Base-by-base conservation (phyloP, 2,888 invertebrate genomes). In the Campopleginae sp. region DNA sequence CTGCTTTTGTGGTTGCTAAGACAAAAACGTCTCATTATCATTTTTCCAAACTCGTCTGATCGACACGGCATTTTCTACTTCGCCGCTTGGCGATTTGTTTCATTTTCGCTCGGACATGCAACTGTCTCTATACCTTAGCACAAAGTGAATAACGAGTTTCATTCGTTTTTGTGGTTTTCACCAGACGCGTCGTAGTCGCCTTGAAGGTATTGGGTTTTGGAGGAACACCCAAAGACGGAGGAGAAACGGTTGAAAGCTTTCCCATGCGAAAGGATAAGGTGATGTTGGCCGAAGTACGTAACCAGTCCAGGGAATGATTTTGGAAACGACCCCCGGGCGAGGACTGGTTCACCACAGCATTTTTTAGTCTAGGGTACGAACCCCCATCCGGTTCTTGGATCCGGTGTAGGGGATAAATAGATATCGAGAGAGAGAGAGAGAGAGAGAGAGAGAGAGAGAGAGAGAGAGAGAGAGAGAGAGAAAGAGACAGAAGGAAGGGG, bases 281-380 rank as follows among this genome's bases (percentile, higher is more conserved):
- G 70, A 79, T 82, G 79, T 63, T 80, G 82, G 70, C 80, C 65
- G 68, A 88, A 88, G 89, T 90, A 23, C 90, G 90, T 90, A 89
- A 92, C 87, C 80, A 80, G 88, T 88, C 88, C 86, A 80, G 86
- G 88, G 58, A 86, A 89, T 89, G 90, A 90, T 91, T 91, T 91
- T 84, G 89, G 91, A 91, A 91, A 91, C 85, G 90, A 89, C 89
- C 88, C 89, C 88, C 88, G 89, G 88, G 89, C 86, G 44, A 54
- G 68, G 87, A 87, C 84, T 87, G 91, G 92, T 92, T 90, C 83
- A 91, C 92, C 92, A 88, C 92, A 92, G 90, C 89, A 92, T 92
- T 92, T 92, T 92, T 92, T 89, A 91, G 91, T 92, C 92, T 92
- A 89, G 90, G 91, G 89, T 89, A 89, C 91, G 86, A 89, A 87